phyloP scores from a whole-genome alignment of 2,888 invertebrate species.

The Noctua comes region DNA sequence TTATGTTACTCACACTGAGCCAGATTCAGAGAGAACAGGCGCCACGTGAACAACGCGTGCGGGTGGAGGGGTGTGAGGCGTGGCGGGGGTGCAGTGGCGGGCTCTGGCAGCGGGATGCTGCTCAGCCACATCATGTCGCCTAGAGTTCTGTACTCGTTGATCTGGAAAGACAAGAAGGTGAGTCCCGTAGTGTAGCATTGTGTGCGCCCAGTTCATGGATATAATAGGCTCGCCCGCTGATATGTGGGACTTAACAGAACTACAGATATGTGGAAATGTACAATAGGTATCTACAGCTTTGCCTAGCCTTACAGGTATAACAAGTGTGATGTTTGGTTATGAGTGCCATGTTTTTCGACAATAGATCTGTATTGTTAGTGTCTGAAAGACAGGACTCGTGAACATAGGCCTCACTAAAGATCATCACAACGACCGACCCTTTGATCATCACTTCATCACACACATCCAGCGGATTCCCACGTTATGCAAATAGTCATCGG shows the following conservation, averaged over 20 bases:
- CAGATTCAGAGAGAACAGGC: slow-evolving; percentile 93
- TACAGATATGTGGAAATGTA: too few relatives aligned
- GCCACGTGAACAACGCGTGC: slow-evolving; percentile 94
- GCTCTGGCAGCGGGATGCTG: slow-evolving; percentile 81
- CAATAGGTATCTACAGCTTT: too few relatives aligned
- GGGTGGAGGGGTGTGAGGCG: slow-evolving; percentile 85
- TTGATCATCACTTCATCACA: too few relatives aligned
- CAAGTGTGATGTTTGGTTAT: neutral
- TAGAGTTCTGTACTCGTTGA: slow-evolving; percentile 97
- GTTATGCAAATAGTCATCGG: too few relatives aligned
- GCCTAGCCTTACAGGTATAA: too few relatives aligned
- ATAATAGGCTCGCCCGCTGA: too few relatives aligned
- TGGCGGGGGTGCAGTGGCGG: slow-evolving; percentile 85
- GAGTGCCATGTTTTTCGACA: too few relatives aligned
- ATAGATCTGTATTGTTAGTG: neutral
- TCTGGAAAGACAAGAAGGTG: slow-evolving; percentile 83
- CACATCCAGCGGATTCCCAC: neutral
- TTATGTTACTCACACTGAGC: slow-evolving; percentile 75
- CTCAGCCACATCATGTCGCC: slow-evolving; percentile 94
- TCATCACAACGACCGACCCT: neutral
- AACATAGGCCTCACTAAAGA: neutral
- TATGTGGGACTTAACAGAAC: neutral
- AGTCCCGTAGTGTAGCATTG: neutral
- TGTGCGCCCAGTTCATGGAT: too few relatives aligned
- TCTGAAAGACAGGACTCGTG: neutral